Percentiles rank a stretch among this genome's conserved stretches.
phyloP scores from a whole-genome alignment of 2,113 vertebrate species.

The Pangasianodon gigas region DNA sequence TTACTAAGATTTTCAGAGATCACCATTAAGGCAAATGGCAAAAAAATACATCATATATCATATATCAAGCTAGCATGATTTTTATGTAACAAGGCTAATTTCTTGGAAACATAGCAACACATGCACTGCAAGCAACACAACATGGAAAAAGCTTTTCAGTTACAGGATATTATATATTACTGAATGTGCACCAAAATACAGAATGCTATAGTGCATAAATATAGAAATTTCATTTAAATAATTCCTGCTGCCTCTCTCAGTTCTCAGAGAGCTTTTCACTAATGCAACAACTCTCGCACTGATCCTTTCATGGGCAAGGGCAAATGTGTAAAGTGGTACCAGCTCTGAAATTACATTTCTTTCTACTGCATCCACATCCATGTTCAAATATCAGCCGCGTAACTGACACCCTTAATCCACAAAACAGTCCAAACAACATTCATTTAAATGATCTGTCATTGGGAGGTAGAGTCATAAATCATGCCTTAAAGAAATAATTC shows the following conservation, averaged over 20 bases:
- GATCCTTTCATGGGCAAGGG: constrained; percentile 16
- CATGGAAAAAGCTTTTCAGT: not conserved
- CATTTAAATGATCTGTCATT: not conserved
- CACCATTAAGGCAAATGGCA: not conserved
- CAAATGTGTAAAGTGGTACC: constrained; percentile 16
- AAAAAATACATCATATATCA: not conserved
- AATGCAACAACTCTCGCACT: not conserved
- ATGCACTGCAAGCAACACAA: not conserved
- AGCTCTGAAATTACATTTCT: constrained; percentile 16
- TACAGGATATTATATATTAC: not conserved
- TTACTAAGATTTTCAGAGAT: not conserved
- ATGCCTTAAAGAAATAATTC: not conserved
- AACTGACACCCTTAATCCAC: constrained; percentile 2
- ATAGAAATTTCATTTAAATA: not conserved
- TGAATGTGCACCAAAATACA: not conserved
- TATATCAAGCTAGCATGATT: not conserved
- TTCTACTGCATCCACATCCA: not conserved
- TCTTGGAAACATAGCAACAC: not conserved
- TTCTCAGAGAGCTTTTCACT: not conserved
- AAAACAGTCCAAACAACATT: not conserved
- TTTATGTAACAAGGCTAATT: not conserved
- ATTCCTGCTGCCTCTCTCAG: not conserved
- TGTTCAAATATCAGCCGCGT: not conserved
- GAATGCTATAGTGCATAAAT: not conserved
- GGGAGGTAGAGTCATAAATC: not conserved